phyloP scores from a whole-genome alignment of 2,888 invertebrate species.

The Apoda limacodes region DNA sequence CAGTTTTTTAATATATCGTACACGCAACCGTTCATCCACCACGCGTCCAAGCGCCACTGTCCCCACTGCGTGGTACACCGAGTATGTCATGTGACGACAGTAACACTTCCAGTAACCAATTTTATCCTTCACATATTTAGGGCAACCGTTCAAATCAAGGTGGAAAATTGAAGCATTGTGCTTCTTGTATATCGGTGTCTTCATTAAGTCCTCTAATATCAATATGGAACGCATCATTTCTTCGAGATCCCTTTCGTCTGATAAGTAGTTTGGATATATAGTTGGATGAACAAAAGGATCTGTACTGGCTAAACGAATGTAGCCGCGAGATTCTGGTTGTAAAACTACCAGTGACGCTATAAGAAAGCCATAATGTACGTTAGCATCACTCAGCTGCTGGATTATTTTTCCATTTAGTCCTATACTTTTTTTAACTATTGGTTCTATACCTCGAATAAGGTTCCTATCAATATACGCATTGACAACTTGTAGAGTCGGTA shows the following conservation, averaged over 20 bases:
- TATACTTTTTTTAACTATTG: no score
- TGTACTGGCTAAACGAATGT: slow-evolving; percentile 32
- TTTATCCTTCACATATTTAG: no score
- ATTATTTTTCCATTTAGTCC: no score
- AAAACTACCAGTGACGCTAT: slow-evolving; percentile 30
- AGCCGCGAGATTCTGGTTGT: slow-evolving; percentile 32
- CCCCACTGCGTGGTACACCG: slow-evolving; percentile 36
- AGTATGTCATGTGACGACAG: slow-evolving; percentile 35
- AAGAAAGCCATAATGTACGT: no score
- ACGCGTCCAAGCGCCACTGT: slow-evolving; percentile 34
- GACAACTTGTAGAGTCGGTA: slow-evolving; percentile 35
- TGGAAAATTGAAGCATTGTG: slow-evolving; percentile 27
- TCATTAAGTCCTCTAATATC: slow-evolving; percentile 29
- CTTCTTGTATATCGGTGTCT: slow-evolving; percentile 19
- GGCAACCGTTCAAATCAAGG: slow-evolving; percentile 29
- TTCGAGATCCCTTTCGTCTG: slow-evolving; percentile 30
- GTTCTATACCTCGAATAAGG: no score
- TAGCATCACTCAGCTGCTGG: no score
- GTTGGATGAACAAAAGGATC: slow-evolving; percentile 26
- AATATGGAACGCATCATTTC: slow-evolving; percentile 29
- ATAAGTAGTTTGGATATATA: slow-evolving; percentile 36
- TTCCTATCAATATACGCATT: slow-evolving; percentile 29
- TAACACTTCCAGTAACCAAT: slow-evolving; percentile 41
- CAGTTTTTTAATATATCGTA: slow-evolving; percentile 29
- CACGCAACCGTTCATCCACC: slow-evolving; percentile 32